Evolutionary conservation across 2,113 vertebrate species (phyloP).

Genomic region (Chauna torquata): DNA sequence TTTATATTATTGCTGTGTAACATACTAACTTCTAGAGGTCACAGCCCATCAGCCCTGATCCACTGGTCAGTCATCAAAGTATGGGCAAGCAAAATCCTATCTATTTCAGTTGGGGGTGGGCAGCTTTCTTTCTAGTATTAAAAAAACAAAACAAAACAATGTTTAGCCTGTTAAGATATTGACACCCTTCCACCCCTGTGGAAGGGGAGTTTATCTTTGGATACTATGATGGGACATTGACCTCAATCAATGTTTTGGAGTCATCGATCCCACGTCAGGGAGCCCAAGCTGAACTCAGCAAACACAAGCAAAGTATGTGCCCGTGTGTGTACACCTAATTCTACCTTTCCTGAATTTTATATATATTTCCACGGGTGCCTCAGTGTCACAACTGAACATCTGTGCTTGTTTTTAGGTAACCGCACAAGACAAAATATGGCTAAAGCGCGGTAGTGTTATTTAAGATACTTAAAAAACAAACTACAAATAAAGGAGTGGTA

Average conservation of each 20-base stretch:
- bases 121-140: not conserved
- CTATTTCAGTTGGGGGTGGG: rapidly evolving
- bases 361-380: not conserved
- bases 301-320: not conserved
- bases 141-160: not conserved
- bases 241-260: not conserved
- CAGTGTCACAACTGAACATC: not conserved
- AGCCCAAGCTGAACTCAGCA: not conserved
- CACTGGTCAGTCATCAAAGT: not conserved
- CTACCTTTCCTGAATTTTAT: not conserved
- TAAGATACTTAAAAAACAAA: not conserved
- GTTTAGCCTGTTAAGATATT: not conserved
- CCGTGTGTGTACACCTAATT: not conserved
- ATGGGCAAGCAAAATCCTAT: not conserved
- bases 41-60: not conserved
- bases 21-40: slow-evolving; percentile 13
- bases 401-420: not conserved
- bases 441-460: not conserved
- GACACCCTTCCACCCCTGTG: not conserved
- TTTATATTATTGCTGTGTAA: not conserved
- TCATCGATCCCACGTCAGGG: not conserved
- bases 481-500: not conserved
- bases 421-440: not conserved
- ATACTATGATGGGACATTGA: not conserved
- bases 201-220: not conserved